phyloP scores from a whole-genome alignment of 2,113 vertebrate species.

The Pheucticus melanocephalus region DNA sequence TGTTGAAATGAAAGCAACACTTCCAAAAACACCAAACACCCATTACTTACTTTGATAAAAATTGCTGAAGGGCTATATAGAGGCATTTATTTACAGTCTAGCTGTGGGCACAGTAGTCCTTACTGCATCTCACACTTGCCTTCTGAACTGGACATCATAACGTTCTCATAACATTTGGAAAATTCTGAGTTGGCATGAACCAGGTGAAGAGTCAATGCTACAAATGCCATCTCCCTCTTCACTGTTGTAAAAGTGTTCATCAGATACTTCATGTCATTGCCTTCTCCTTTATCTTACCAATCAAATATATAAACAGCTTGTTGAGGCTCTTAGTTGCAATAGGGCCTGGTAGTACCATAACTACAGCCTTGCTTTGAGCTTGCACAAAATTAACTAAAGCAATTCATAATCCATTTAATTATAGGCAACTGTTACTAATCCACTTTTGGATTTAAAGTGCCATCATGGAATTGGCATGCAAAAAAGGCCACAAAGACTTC shows the following conservation, averaged over 20 bases:
- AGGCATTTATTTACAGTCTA: neutral
- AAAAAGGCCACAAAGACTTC: neutral
- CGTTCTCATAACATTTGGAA: neutral
- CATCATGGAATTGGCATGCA: neutral
- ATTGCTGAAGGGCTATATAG: neutral
- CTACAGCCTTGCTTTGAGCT: neutral
- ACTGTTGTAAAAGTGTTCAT: neutral
- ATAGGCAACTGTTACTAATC: neutral
- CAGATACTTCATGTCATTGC: rapidly evolving
- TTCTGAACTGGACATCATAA: neutral
- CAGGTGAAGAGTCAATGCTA: neutral
- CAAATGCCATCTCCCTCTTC: neutral
- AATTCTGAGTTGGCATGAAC: neutral
- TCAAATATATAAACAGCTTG: neutral
- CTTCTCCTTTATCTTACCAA: neutral
- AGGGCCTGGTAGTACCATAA: neutral
- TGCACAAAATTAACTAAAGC: neutral
- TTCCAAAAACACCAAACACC: neutral
- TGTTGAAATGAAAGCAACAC: neutral
- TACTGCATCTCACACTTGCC: neutral
- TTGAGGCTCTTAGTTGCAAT: neutral
- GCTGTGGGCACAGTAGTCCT: neutral
- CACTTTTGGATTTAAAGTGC: neutral
- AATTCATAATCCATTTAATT: neutral
- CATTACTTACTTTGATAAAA: neutral